A percentile compares a stretch with the other conserved stretches of the same genome.
These are phyloP conservation scores for Epinephelus fuscoguttatus DNA, from an alignment of 2,113 vertebrate genomes.

Conservation along the genomic window DNA sequence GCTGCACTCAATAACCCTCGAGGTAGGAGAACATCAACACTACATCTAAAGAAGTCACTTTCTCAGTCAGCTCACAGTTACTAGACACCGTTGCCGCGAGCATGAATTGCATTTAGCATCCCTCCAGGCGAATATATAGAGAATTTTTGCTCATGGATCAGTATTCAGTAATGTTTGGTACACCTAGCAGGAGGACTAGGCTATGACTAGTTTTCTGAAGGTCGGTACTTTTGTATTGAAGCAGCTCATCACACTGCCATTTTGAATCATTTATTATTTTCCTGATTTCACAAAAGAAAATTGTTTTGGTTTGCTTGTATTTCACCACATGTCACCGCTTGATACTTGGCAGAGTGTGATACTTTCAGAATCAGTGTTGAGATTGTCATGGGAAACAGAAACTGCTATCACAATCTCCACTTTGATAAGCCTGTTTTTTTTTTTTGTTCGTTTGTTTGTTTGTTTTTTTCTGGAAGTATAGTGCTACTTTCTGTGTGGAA, in stretches of 20 bases:
- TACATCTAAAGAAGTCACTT: background rate
- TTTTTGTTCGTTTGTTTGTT: too few relatives aligned
- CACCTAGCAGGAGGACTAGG: constrained; percentile 13
- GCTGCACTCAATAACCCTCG: constrained; percentile 96
- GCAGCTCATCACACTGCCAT: constrained; percentile 9
- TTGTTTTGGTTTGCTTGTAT: background rate
- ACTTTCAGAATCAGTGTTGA: constrained; percentile 8
- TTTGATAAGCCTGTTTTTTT: constrained; percentile 22
- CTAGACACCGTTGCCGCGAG: constrained; percentile 1
- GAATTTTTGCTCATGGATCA: constrained; percentile 25
- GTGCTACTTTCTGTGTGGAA: background rate
- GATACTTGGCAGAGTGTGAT: constrained; percentile 1
- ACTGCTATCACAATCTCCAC: constrained; percentile 13
- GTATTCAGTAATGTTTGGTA: constrained; percentile 26
- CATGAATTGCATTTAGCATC: constrained; percentile 9
- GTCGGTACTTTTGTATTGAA: constrained; percentile 12
- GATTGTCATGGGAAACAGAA: constrained; percentile 7
- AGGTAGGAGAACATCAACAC: constrained; percentile 85
- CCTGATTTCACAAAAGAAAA: constrained; percentile 5
- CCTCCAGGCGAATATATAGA: constrained; percentile 24
- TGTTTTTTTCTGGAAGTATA: background rate
- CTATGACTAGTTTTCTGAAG: constrained; percentile 11
- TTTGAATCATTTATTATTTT: constrained; percentile 1
- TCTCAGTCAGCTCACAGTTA: constrained; percentile 5
- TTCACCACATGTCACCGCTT: constrained; percentile 5